Base-by-base conservation (phyloP, 2,888 invertebrate genomes). In the Oscheius sp. region DNA sequence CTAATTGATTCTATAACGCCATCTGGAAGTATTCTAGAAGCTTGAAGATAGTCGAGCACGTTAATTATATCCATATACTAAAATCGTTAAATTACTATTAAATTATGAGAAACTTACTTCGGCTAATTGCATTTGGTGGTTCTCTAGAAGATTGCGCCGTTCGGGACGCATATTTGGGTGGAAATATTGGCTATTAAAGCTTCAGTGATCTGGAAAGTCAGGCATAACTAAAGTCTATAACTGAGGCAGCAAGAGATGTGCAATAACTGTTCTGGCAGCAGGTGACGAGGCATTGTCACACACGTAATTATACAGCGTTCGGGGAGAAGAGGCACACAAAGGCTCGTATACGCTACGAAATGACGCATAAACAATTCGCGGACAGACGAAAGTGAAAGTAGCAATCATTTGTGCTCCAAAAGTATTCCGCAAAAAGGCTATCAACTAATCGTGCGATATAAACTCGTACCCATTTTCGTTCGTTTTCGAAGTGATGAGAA, bases 121-220 rank as follows among this genome's bases (percentile, higher is more conserved):
- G 46, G 69, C 61, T 33, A 70, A 69, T 39, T 53, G 31, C 15
- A 68, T 27, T 23, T 70, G 58, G 46, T 70, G 58, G 5, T 52
- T 69, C 23, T 74, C 74, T 37, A 74, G 42, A 8, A 74, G 65
- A 48, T 27, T 45, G 23, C 72, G 53, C 63, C 72, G 66, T 29
- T 74, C 72, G 48, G 58, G 70, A 29, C 72, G 70, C 74, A 74
- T 74, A 70, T 70, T 71, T 12, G 10, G 23, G 23, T 20, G 48
- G 5, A 12, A 25, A 48, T 20, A 12, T 48, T 20, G 20, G 12
- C 70, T 52, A 42, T 20, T 3, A 33, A 55, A 37, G n/a, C 34
- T 31, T 20, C 55, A 55, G 34, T 34, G 33, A 34, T 55, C 55
- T 55, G 55, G 37, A 55, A 55, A 33, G 25, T 33, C 20, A 37